These are phyloP conservation scores for Lampris megalopsis DNA, from an alignment of 2,113 vertebrate species.

Conservation along the genomic window DNA sequence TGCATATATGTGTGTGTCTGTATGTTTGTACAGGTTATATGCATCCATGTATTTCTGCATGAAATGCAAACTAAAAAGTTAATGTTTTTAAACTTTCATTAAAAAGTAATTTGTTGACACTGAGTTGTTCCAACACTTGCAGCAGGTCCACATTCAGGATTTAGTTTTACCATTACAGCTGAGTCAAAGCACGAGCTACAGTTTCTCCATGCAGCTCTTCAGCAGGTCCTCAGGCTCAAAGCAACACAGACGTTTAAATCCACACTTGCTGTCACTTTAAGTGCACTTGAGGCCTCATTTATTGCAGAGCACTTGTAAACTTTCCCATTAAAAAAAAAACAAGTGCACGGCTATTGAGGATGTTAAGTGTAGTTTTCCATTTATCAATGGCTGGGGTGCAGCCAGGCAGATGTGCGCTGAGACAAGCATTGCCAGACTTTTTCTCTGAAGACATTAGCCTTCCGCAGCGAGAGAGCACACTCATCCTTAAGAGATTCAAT, in stretches of 20 bases:
- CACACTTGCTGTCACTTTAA: slow-evolving; percentile 82
- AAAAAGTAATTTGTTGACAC: slow-evolving; percentile 35
- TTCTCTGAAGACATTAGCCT: slow-evolving; percentile 60
- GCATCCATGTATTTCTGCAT: no score
- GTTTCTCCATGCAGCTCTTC: slow-evolving; percentile 46
- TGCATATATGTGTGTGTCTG: not conserved
- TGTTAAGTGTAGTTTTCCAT: slow-evolving; percentile 85
- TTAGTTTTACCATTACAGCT: slow-evolving; percentile 45
- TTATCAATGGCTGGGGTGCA: slow-evolving; percentile 70
- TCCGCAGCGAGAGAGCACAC: slow-evolving; percentile 51
- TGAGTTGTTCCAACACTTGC: slow-evolving; percentile 3
- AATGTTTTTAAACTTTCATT: slow-evolving; percentile 6
- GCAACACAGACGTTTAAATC: slow-evolving; percentile 78
- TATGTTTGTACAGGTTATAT: no score
- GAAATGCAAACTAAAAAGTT: no score
- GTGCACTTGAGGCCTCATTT: slow-evolving; percentile 82
- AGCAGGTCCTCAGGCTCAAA: slow-evolving; percentile 56
- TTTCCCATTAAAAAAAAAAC: slow-evolving; percentile 73
- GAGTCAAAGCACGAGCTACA: slow-evolving; percentile 32
- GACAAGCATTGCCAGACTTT: slow-evolving; percentile 49
- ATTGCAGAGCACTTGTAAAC: slow-evolving; percentile 83
- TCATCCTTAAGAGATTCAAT: slow-evolving; percentile 63
- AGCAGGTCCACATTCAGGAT: slow-evolving; percentile 42
- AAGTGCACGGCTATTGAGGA: slow-evolving; percentile 66
- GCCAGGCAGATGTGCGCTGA: slow-evolving; percentile 69